Evolutionary conservation across 2,797 vertebrate genomes (phyloP).

Genomic region (Microhierax caerulescens): DNA sequence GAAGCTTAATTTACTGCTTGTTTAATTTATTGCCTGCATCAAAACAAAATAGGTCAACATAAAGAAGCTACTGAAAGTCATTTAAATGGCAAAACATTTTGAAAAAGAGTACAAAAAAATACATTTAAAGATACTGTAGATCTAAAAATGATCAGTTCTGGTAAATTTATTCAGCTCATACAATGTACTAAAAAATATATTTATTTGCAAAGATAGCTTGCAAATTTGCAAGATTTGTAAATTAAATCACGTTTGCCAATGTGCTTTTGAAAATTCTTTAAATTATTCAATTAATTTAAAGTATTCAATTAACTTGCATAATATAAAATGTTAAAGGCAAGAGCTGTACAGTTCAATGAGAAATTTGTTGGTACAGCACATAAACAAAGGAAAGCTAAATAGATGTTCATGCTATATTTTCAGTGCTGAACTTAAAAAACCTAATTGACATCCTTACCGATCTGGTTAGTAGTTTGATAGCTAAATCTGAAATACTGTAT

Average conservation of each 20-base stretch:
- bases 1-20: conserved; percentile 69
- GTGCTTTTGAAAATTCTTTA: background rate
- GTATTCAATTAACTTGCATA: background rate
- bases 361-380: background rate
- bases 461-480: background rate
- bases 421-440: background rate
- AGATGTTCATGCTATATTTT: conserved; percentile 22
- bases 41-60: conserved; percentile 30
- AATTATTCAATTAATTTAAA: background rate
- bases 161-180: conserved; percentile 44
- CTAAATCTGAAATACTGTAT: background rate
- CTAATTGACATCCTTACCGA: background rate
- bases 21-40: conserved; percentile 62
- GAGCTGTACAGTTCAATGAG: background rate
- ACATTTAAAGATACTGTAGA: background rate
- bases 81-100: conserved; percentile 56
- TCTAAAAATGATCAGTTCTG: conserved; percentile 49
- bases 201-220: conserved; percentile 38
- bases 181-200: background rate
- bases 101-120: background rate
- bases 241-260: background rate
- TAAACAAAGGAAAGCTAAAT: background rate
- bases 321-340: background rate
- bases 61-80: conserved; percentile 43
- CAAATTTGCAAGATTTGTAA: background rate